These are phyloP conservation scores for Agrotis clavis DNA, from an alignment of 2,888 invertebrate species.

Conservation along the genomic window DNA sequence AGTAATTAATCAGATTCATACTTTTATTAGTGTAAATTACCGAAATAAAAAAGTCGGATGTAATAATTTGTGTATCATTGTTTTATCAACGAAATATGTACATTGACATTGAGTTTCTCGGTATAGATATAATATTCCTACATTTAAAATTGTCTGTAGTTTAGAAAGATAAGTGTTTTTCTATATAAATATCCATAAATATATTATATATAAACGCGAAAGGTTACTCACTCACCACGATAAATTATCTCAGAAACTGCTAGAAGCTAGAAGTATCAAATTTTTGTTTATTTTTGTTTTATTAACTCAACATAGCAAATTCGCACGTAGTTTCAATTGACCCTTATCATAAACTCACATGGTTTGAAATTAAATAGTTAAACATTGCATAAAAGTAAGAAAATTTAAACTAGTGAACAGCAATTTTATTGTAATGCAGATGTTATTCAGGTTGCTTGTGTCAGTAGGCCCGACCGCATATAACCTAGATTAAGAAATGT, in stretches of 20 bases:
- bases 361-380: too few species aligned
- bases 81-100: conserved; percentile 15
- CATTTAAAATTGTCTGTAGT: not conserved
- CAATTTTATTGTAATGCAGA: not conserved
- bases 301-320: too few species aligned
- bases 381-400: not conserved
- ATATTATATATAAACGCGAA: too few species aligned
- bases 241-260: too few species aligned
- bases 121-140: conserved; percentile 10
- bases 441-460: not conserved
- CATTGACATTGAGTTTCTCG: not conserved
- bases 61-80: not conserved
- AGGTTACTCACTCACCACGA: too few species aligned
- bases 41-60: conserved; percentile 4
- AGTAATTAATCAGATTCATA: not conserved
- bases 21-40: not conserved
- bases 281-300: too few species aligned
- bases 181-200: too few species aligned
- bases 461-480: conserved; percentile 2
- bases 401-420: not conserved
- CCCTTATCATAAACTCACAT: too few species aligned
- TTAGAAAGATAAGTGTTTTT: not conserved
- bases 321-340: too few species aligned
- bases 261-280: too few species aligned
- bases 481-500: conserved; percentile 24